These are phyloP conservation scores for Saimiri boliviensis DNA, from an alignment of 2,113 vertebrate species.

Conservation along the genomic window DNA sequence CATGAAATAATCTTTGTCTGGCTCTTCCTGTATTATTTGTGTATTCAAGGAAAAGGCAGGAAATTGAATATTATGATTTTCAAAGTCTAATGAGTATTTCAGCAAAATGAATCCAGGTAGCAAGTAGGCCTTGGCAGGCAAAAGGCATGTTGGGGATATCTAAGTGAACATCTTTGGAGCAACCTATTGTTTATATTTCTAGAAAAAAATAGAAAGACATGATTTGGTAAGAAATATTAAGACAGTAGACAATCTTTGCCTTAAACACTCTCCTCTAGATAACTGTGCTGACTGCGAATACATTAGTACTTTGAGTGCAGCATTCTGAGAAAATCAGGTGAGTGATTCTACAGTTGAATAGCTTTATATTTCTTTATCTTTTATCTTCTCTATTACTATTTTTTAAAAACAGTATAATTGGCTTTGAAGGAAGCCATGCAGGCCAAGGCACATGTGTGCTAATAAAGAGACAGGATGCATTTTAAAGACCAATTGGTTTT, in stretches of 20 bases:
- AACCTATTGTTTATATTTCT: slow-evolving; percentile 36
- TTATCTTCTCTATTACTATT: slow-evolving; percentile 60
- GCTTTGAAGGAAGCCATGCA: slow-evolving; percentile 50
- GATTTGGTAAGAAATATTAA: slow-evolving; percentile 61
- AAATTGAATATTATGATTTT: slow-evolving; percentile 30
- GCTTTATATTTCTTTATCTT: slow-evolving; percentile 71
- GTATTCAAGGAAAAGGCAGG: background rate
- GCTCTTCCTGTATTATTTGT: background rate
- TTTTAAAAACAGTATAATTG: slow-evolving; percentile 65
- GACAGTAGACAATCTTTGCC: slow-evolving; percentile 36
- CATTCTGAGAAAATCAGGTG: slow-evolving; percentile 67
- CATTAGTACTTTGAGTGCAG: slow-evolving; percentile 70
- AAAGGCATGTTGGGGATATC: slow-evolving; percentile 43
- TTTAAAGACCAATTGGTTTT: slow-evolving; percentile 33
- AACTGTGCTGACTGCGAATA: slow-evolving; percentile 62
- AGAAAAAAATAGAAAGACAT: slow-evolving; percentile 33
- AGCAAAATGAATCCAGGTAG: background rate
- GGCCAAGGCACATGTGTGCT: slow-evolving; percentile 24
- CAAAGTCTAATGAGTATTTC: background rate
- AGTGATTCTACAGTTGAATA: slow-evolving; percentile 62
- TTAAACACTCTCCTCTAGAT: slow-evolving; percentile 41
- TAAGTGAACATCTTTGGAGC: slow-evolving; percentile 16
- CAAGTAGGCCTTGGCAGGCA: background rate
- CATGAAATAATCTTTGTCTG: slow-evolving; percentile 10
- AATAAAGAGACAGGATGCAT: background rate